Evolutionary conservation across 2,113 vertebrate genomes (phyloP).

Genomic region (Herpetotheres cachinnans): DNA sequence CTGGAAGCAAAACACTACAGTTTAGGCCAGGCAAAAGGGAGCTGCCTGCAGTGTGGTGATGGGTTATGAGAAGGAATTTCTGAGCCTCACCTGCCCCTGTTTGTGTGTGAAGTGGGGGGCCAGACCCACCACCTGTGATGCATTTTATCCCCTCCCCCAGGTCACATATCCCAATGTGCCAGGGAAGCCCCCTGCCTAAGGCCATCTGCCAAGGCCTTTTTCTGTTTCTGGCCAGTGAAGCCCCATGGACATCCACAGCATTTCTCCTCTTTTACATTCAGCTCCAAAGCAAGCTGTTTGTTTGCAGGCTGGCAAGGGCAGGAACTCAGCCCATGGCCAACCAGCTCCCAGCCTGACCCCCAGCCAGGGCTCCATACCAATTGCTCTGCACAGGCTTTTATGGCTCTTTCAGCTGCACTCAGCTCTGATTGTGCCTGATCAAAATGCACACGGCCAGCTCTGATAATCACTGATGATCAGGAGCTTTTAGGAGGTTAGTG

Average conservation of each 20-base stretch:
- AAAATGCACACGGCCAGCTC: constrained; percentile 40
- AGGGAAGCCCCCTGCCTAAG: rapidly evolving
- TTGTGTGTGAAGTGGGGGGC: not conserved
- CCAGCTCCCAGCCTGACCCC: constrained; percentile 7
- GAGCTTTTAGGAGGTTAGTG: constrained; percentile 56
- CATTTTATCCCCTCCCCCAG: not conserved
- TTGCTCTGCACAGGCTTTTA: constrained; percentile 43
- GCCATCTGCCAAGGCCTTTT: not conserved
- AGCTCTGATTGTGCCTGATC: constrained; percentile 57
- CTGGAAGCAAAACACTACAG: not conserved
- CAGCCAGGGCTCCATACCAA: constrained; percentile 17
- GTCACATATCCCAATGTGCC: not conserved
- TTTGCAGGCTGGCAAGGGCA: not conserved
- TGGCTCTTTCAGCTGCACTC: constrained; percentile 33
- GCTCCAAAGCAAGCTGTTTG: not conserved
- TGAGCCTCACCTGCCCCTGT: not conserved
- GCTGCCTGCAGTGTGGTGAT: not conserved
- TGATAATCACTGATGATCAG: constrained; percentile 57
- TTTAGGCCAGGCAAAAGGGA: not conserved
- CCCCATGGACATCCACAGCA: rapidly evolving
- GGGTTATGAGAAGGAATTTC: not conserved
- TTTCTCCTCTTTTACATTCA: constrained; percentile 4
- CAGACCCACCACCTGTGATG: not conserved
- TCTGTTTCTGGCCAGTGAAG: not conserved
- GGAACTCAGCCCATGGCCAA: not conserved